Base-by-base conservation (phyloP, 2,113 vertebrate genomes). In the Cephalopholis sonnerati region DNA sequence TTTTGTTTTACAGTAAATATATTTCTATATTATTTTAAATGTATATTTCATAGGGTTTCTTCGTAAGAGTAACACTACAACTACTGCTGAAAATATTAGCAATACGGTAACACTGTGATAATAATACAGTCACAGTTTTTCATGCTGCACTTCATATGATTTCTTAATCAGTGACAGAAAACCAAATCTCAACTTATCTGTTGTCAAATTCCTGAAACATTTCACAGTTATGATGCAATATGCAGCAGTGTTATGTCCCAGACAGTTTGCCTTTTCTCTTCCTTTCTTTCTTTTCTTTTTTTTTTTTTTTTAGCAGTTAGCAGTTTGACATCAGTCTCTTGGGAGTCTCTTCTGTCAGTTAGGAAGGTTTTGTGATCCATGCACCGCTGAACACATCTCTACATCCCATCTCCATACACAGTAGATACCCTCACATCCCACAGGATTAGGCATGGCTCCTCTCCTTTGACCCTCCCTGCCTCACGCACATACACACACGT, bases 381-480 rank as follows among this genome's bases (percentile, higher is more conserved):
- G 93, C 91, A 90, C 87, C 81, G 55, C 82, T 91, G 91, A 95
- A 83, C 93, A 93, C 92, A 90, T 94, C 93, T 91, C 90, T 91
- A 89, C 92, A 93, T 86, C 90, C 81, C 90, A 93, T 93, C 92
- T 93, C 92, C 92, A 94, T 92, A 93, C 87, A 86, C 75, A 89
- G 84, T 79, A 90, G 89, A 94, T 93, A 90, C 89, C 91, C 91
- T 90, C 91, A 89, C 92, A 93, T 94, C 94, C 92, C 94, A 92
- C 84, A 94, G 94, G 94, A 94, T 94, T 94, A 94, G 91, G 90
- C 92, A 94, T 78, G 92, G 90, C 84, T 92, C 86, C 77, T 90
- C 86, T 93, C 87, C 85, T 92, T 91, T 94, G 91, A 94, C 93
- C 94, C 91, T 76, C 81, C 61, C 71, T 65, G 58, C 27, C 29